Evolutionary conservation across 2,113 vertebrate species (phyloP), one percentile per base, ranked within the genome.

Genomic region (Neogobius melanostomus): DNA sequence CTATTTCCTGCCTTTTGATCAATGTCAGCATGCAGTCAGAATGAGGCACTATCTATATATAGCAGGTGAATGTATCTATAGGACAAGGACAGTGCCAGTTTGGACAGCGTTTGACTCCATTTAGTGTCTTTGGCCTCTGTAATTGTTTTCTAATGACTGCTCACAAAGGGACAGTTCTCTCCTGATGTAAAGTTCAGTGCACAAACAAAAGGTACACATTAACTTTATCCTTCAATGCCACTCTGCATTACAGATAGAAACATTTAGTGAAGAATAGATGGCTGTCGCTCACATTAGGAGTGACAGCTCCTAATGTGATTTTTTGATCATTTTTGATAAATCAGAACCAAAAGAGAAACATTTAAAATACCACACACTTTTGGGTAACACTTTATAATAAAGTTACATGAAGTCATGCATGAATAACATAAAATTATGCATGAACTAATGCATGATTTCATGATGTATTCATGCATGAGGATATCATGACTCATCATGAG

Each of bases 101-200:
- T 14, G 16, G 47, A 62, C 5, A n/a, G 48, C 43, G 16, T 68
- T 62, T 56, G 16, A 71, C 72, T 66, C 67, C 46, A 72, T 51
- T 63, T 21, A 49, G 12, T 79, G 56, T 69, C 42, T 60, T 61
- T 68, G 15, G 42, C 51, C 17, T 8, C 48, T 36, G 2, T 74
- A 56, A 74, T 79, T 72, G 60, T 66, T 61, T 70, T 50, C 57
- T 64, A 66, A 79, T 74, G 28, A 50, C 43, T 46, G 59, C 63
- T 49, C 46, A 57, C 68, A 60, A 9, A 21, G 2, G 36, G 15
- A 7, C 8, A 60, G 7, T 57, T 43, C 51, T 42, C 45, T 64
- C 43, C 8, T 6, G 47, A 49, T 57, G 15, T 8, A 7, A 69
- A n/a, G 54, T 59, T 59, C 53, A n/a, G 21, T 67, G 50, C 57